Evolutionary conservation across 2,113 vertebrate genomes (phyloP).

Genomic region (Otocyon megalotis): DNA sequence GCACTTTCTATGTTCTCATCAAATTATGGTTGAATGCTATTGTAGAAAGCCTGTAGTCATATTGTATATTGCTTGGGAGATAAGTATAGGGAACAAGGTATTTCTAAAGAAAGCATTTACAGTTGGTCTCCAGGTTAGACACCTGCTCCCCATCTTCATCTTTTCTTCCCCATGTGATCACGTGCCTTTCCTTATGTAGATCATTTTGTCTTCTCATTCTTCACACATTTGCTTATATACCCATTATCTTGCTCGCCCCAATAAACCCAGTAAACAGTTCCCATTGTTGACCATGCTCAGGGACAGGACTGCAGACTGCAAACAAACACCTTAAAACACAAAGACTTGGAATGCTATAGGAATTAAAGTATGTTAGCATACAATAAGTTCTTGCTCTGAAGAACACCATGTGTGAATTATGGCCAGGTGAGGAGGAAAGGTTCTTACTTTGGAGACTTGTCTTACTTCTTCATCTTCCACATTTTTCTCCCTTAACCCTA

Average conservation of each 20-base stretch:
- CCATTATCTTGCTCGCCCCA: neutral
- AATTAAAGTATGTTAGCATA: neutral
- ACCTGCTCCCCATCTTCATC: neutral
- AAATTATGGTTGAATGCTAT: neutral
- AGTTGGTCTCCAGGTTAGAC: neutral
- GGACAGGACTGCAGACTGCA: neutral
- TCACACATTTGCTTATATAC: neutral
- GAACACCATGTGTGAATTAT: neutral
- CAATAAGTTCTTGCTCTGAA: neutral
- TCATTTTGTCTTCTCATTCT: neutral
- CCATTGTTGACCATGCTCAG: neutral
- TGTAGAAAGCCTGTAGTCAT: neutral
- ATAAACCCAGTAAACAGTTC: neutral
- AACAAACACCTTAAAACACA: neutral
- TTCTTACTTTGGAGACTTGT: neutral
- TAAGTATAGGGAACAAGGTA: neutral
- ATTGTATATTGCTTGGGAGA: neutral
- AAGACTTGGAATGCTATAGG: neutral
- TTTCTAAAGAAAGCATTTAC: neutral
- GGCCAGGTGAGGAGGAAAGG: neutral
- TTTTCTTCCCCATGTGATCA: neutral
- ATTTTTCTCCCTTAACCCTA: neutral
- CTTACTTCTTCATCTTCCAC: neutral
- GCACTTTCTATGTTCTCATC: neutral
- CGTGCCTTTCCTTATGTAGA: neutral